Base-by-base conservation (phyloP, 2,888 invertebrate species). In the Globia sparganii region DNA sequence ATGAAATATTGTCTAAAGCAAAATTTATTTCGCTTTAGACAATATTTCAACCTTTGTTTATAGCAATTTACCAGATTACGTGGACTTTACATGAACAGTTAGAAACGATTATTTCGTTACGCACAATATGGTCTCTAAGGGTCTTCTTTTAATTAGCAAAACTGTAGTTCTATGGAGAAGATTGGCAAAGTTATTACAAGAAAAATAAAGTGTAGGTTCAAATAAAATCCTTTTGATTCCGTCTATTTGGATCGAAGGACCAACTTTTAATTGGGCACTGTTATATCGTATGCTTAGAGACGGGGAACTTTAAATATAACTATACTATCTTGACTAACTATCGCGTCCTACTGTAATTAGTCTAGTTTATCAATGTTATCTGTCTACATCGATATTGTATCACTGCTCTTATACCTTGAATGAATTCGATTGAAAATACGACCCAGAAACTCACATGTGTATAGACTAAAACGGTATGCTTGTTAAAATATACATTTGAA, bases 181-280 rank as follows among this genome's bases (percentile, higher is more conserved):
- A 40, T 49, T 37, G 28, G 4, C 13, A 65, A 46, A 21, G 21
- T 28, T 28, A n/a, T 21, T 25, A 4, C 4, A 11, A 28, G 6
- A 28, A 43, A 43, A 43, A 43, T 49, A 31, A 46, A 66, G 8
- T 31, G 21, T 21, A 28, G 21, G 4, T 25, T 18, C 1, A 11
- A 13, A 11, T 68, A 6, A 58, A 73, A 13, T 43, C 5, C 8
- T 18, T 31, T 53, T 9, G 3, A 11, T 37, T 46, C 6, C 2
- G 9, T 31, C 11, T 40, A 72, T 21, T 6, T n/a, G 28, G 43
- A 15, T 8, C 58, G 15, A 73, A 78, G 58, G 34, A 73, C 25
- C 28, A 73, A 78, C 65, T 73, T 78, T 73, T 59, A 73, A 66
- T 73, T 66, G 65, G 34, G 2, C 31, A 34, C 15, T 43, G 4